These are phyloP conservation scores for Crocuta crocuta DNA, from an alignment of 2,113 vertebrate species.

Conservation along the genomic window DNA sequence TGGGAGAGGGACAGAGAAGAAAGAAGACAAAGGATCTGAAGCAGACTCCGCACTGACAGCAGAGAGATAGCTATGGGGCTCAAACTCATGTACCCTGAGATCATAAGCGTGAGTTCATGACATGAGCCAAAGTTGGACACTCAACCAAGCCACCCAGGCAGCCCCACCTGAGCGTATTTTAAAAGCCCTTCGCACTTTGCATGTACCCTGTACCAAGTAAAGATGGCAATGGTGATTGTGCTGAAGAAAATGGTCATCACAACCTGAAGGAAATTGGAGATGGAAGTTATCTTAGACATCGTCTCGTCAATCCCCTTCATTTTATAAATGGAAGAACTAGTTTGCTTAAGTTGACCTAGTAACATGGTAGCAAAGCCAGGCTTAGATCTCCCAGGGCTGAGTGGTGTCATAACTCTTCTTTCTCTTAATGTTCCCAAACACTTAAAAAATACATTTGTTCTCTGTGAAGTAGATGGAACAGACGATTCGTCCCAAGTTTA, in stretches of 20 bases:
- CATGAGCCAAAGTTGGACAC: no score
- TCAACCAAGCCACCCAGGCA: no score
- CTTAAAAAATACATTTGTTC: slow-evolving; percentile 37
- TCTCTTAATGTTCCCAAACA: slow-evolving; percentile 56
- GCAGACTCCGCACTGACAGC: no score
- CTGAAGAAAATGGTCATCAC: not conserved
- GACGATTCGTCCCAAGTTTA: not conserved
- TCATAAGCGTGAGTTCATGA: no score
- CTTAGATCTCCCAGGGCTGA: not conserved
- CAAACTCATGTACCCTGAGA: no score
- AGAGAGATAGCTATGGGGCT: no score
- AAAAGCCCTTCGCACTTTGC: not conserved
- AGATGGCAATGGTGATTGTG: not conserved
- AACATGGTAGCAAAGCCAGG: not conserved
- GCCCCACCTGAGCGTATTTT: not conserved
- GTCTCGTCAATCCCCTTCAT: not conserved
- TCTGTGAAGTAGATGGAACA: not conserved
- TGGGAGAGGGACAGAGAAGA: no score
- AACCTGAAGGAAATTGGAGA: not conserved
- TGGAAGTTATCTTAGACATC: not conserved
- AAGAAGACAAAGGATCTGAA: no score
- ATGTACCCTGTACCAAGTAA: not conserved
- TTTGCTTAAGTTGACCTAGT: not conserved
- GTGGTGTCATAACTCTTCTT: not conserved
- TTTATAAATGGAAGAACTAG: not conserved